Evolutionary conservation across 2,888 invertebrate species (phyloP).

Genomic region (Drymonia ruficornis): DNA sequence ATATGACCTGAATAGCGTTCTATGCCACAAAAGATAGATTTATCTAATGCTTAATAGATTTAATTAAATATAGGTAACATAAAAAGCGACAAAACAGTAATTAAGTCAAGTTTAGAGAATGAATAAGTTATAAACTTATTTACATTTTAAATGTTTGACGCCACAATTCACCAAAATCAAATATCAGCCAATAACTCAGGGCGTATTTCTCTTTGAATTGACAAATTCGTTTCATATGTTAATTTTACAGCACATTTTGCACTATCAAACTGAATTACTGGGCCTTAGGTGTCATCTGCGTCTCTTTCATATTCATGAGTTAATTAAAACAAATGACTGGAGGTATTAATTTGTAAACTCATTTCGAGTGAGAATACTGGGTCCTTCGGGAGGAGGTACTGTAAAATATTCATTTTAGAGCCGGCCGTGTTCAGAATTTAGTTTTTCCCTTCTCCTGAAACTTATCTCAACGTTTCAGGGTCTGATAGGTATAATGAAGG

Average conservation of each 20-base stretch:
- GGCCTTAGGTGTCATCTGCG: slow-evolving; percentile 56
- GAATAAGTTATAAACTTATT: too few relatives aligned
- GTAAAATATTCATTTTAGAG: slow-evolving; percentile 46
- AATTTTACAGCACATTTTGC: slow-evolving; percentile 35
- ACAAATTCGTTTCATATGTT: slow-evolving; percentile 34
- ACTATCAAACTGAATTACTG: slow-evolving; percentile 47
- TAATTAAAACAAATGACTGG: slow-evolving; percentile 70
- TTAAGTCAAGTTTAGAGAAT: too few relatives aligned
- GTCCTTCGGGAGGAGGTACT: slow-evolving; percentile 46
- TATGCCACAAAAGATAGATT: too few relatives aligned
- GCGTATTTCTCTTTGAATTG: slow-evolving; percentile 6
- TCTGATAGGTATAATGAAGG: background rate
- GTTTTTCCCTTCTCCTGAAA: slow-evolving; percentile 18
- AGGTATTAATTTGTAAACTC: slow-evolving; percentile 69
- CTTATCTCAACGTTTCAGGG: background rate
- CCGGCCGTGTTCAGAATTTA: slow-evolving; percentile 24
- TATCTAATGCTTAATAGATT: too few relatives aligned
- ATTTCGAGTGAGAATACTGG: slow-evolving; percentile 55
- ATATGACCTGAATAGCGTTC: too few relatives aligned
- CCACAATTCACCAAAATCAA: background rate
- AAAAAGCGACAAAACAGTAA: too few relatives aligned
- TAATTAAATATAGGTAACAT: too few relatives aligned
- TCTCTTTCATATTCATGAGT: slow-evolving; percentile 66
- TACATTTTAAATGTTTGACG: too few relatives aligned
- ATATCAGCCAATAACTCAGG: background rate